Conservation (phyloP, 2,113 vertebrate genomes). For the Chrysochloris asiatica region DNA sequence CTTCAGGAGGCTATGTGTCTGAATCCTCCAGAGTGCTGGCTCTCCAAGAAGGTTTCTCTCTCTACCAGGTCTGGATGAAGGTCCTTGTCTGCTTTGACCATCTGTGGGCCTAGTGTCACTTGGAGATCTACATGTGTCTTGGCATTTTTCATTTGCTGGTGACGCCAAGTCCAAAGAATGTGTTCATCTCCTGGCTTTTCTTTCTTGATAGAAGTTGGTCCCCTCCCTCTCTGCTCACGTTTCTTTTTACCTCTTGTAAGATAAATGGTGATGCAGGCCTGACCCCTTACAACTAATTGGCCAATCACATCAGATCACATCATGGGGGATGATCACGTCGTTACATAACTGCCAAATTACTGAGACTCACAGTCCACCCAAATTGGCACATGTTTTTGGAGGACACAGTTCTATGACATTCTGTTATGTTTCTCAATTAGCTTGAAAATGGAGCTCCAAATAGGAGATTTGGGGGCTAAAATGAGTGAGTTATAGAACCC, state of each 20-base stretch:
- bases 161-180: background rate
- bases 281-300: background rate
- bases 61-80: background rate
- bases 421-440: constrained; percentile 2
- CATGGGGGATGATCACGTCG: background rate
- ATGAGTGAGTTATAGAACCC: background rate
- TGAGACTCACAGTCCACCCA: background rate
- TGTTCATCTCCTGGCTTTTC: background rate
- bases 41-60: background rate
- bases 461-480: background rate
- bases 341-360: background rate
- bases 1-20: background rate
- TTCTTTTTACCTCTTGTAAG: background rate
- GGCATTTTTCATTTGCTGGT: background rate
- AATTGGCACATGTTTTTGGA: background rate
- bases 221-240: background rate
- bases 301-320: background rate
- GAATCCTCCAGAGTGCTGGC: background rate
- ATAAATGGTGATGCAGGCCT: no score
- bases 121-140: background rate
- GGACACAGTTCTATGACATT: background rate
- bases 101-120: background rate
- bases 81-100: background rate
- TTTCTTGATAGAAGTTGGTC: background rate
- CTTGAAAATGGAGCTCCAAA: background rate